Base-by-base conservation (phyloP, 1,140 invertebrate genomes). In the Acromyrmex heyeri region DNA sequence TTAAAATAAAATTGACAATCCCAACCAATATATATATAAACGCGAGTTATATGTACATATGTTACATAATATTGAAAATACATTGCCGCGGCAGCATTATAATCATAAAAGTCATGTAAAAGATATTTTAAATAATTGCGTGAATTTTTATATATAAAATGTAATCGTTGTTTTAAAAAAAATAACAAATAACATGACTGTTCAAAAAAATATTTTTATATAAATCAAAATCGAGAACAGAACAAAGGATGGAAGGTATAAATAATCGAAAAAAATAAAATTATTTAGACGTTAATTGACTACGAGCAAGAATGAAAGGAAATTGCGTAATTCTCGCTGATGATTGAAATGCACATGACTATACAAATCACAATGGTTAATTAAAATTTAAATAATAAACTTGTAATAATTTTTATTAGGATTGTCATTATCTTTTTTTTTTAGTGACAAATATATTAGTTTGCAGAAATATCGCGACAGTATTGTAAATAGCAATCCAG, bases 291-390 rank as follows among this genome's bases (percentile, higher is more conserved):
- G 5, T 64, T 64, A 27, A 78, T 67, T 30, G 10, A 6, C 6
- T n/a, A 21, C 5, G 27, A 57, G 16, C 70, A 53, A 73, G 70
- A 85, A n/a, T 78, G 55, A 57, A 73, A 27, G 24, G 24, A 50
- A 50, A 73, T 76, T 70, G 62, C 5, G 18, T 67, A 88, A 50
- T 79, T 24, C 8, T 0, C 53, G 6, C 53, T 55, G 18, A 55
- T 75, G 50, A 87, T 89, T 70, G 57, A 76, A 89, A 87, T 90
- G 57, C 79, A 38, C 6, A 34, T 34, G 6, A 34, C 34, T 38
- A 8, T 38, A 38, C 34, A 87, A 87, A 90, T 88, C 59, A 50
- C n/a, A 21, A 50, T 79, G 48, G 14, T 64, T 27, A 38, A 53
- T 44, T 30, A 14, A 69, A 30, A 69, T 81, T 53, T 34, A 81